Evolutionary conservation across 2,113 vertebrate species (phyloP), one percentile per base, ranked within the genome.

Genomic region (Nibea albiflora): DNA sequence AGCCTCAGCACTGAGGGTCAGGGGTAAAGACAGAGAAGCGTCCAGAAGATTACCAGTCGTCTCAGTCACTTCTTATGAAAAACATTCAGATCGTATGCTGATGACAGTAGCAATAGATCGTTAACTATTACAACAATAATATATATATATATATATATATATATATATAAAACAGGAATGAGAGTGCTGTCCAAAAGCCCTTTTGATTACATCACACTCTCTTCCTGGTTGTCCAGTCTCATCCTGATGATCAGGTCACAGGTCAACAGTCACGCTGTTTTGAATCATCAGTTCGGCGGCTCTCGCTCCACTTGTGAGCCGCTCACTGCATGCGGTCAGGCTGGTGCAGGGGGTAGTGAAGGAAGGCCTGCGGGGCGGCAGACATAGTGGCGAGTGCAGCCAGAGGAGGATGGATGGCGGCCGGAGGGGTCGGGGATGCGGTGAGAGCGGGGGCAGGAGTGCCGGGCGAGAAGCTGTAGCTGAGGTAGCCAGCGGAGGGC

Each of bases 291-390:
- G 31, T 74, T 62, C 54, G 0, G 72, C 50, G 57, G 69, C 63
- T 49, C 22, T 11, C 57, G 54, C 75, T 64, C 39, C 20, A 11
- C 26, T 28, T 49, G n/a, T 39, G 77, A 57, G 66, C 57, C 1
- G 76, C 56, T 96, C 85, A 97, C 93, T 98, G 97, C 95, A 98
- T 95, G 88, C 96, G 95, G 92, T 99, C 97, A 0, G 96, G 96
- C 93, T 97, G 97, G 19, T 96, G 96, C 0, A 97, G 92, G 58
- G 97, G 96, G 92, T 97, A 98, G 91, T 98, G 97, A 87, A 99
- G 89, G 47, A 97, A 97, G 24, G 97, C 88, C 4, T 97, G 63
- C 1, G 95, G 92, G 0, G 96, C 77, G 20, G 94, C 95, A 16
- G 96, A 85, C 73, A 92, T 58, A 1, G 96, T 76, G 20, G 95